Base-by-base conservation (phyloP, 2,113 vertebrate species). In the Sylvicapra grimmia region DNA sequence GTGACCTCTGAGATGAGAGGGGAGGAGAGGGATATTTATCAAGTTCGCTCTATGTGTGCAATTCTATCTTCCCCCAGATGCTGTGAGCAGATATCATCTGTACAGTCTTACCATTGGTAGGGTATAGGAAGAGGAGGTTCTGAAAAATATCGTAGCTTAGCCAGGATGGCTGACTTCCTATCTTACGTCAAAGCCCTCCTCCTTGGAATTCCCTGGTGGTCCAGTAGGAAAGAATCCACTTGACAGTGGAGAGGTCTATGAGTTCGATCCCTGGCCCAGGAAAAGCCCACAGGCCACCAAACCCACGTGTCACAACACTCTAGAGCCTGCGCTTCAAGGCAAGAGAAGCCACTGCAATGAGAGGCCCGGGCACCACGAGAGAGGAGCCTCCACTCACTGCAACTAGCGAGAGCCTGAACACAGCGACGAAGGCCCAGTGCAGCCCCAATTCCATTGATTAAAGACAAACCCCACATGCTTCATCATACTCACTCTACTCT, bases 311-410 rank as follows among this genome's bases (percentile, higher is more conserved):
- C 21, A 27, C 36, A 44, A 44, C 36, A 77, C 36, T 44, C 72
- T 25, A 44, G 68, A 75, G 36, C 11, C 23, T 77, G 36, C 36
- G 4, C 9, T 77, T 14, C 36, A 14, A 14, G 40, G 11, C n/a
- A 21, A 36, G 19, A 36, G 36, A 25, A 75, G 36, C 72, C 72
- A 44, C 36, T 75, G 36, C 5, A 4, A 7, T 25, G 36, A 27
- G 36, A 44, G 11, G 6, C 12, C 72, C 6, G 0, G 4, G 1
- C 10, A 44, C 36, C 11, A 0, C 36, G 25, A 25, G 21, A 75
- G 3, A 40, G 21, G 3, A 44, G 72, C 72, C 72, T 23, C 21
- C 6, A 75, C 23, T 27, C 23, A 2, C 23, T 8, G 36, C 36
- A 77, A 4, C 36, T 0, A 27, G 36, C 44, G 36, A 27, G 7